Conservation (phyloP, 1,140 invertebrate species). For the Dreissena polymorpha region DNA sequence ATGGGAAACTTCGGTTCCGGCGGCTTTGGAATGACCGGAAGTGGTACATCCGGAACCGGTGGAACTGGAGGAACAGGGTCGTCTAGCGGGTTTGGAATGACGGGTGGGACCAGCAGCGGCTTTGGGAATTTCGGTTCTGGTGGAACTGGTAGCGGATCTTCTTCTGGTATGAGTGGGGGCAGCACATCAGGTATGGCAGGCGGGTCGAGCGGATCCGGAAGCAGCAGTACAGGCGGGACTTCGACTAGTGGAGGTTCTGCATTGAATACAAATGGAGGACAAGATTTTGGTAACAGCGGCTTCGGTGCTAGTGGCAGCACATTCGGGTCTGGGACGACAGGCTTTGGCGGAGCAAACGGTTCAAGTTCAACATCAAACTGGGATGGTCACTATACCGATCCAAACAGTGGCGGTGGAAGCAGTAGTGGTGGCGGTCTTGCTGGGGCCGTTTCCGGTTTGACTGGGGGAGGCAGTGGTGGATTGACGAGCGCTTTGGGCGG, state of each 20-base stretch:
- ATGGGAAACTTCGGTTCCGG: slow-evolving; percentile 13
- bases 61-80: slow-evolving; percentile 1
- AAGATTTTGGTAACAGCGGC: background rate
- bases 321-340: slow-evolving; percentile 6
- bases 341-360: slow-evolving; percentile 6
- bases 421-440: background rate
- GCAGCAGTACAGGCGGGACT: background rate
- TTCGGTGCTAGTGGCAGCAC: slow-evolving; percentile 1
- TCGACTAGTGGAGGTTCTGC: slow-evolving; percentile 5
- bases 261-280: background rate
- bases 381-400: slow-evolving; percentile 46
- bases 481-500: background rate
- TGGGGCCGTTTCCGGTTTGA: slow-evolving; percentile 13
- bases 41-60: slow-evolving; percentile 15
- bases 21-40: background rate
- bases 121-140: background rate
- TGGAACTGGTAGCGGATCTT: background rate
- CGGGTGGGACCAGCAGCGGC: background rate
- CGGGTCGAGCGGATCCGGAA: background rate
- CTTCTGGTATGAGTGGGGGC: background rate
- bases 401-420: background rate
- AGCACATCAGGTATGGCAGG: background rate
- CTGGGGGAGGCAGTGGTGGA: background rate
- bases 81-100: background rate
- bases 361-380: slow-evolving; percentile 30